Conservation (phyloP, 2,797 vertebrate genomes). For the Lithobates sylvaticus region DNA sequence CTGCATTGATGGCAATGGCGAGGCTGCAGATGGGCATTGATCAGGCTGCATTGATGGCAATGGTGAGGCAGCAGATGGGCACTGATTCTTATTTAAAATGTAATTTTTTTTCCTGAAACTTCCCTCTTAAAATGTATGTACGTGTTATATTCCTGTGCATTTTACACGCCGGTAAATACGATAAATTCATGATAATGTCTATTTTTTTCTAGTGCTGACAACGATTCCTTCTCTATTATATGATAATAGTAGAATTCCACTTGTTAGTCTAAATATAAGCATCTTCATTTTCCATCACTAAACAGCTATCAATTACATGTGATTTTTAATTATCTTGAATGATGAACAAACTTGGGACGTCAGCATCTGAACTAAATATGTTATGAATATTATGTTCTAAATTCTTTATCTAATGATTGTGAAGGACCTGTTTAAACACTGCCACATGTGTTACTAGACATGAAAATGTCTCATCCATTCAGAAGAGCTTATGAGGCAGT, state of each 20-base stretch:
- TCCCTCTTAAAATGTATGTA: no score
- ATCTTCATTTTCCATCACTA: neutral
- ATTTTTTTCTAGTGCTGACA: no score
- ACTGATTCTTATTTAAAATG: no score
- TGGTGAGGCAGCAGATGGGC: no score
- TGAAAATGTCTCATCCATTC: constrained; percentile 34
- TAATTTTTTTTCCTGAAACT: no score
- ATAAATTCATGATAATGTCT: no score
- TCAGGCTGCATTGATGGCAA: no score
- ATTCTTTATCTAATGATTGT: constrained; percentile 46
- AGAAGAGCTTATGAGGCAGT: neutral
- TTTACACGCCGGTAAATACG: no score
- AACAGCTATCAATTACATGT: neutral
- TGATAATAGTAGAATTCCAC: neutral
- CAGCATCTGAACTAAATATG: constrained; percentile 37
- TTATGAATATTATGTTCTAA: constrained; percentile 48
- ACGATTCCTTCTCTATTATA: neutral
- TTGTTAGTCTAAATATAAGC: neutral
- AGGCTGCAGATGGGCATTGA: no score
- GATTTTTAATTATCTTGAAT: constrained; percentile 17
- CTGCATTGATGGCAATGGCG: no score
- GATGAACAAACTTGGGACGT: constrained; percentile 31
- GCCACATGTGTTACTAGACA: constrained; percentile 44
- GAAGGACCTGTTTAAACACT: constrained; percentile 34
- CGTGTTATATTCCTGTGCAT: no score